phyloP scores from a whole-genome alignment of 2,888 invertebrate species.

The Nemoura dubitans region DNA sequence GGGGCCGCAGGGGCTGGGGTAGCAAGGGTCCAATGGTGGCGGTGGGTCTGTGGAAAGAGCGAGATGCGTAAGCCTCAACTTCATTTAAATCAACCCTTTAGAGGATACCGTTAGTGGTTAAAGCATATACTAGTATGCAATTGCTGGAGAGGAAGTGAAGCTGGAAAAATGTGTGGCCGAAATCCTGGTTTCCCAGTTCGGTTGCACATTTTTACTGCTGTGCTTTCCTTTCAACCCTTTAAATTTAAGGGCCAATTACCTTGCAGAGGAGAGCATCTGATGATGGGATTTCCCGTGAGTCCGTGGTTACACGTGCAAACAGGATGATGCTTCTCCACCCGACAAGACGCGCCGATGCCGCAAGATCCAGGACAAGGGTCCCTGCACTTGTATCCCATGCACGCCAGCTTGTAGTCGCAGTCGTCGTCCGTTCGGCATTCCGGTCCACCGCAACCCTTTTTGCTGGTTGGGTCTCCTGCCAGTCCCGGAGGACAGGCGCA shows the following conservation, averaged over 20 bases:
- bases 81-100: neutral
- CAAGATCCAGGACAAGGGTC: constrained; percentile 87
- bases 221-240: too few species aligned
- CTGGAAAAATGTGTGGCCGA: too few species aligned
- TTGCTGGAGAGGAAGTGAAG: too few species aligned
- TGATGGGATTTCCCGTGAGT: constrained; percentile 79
- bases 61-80: neutral
- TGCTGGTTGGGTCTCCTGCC: constrained; percentile 78
- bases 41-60: constrained; percentile 57
- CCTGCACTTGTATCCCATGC: constrained; percentile 81
- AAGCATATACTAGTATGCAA: too few species aligned
- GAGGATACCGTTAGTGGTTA: too few species aligned
- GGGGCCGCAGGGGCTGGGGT: constrained; percentile 78
- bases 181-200: too few species aligned
- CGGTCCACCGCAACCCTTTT: constrained; percentile 75
- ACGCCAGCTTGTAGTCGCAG: constrained; percentile 76
- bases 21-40: constrained; percentile 73
- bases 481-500: constrained; percentile 80
- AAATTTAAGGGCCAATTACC: constrained; percentile 53
- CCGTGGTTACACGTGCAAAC: constrained; percentile 79
- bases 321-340: constrained; percentile 81
- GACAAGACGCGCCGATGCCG: constrained; percentile 77
- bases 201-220: too few species aligned
- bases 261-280: constrained; percentile 72
- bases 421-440: constrained; percentile 85